Conservation (phyloP, 1,140 invertebrate genomes). For the Plutomurus gul region DNA sequence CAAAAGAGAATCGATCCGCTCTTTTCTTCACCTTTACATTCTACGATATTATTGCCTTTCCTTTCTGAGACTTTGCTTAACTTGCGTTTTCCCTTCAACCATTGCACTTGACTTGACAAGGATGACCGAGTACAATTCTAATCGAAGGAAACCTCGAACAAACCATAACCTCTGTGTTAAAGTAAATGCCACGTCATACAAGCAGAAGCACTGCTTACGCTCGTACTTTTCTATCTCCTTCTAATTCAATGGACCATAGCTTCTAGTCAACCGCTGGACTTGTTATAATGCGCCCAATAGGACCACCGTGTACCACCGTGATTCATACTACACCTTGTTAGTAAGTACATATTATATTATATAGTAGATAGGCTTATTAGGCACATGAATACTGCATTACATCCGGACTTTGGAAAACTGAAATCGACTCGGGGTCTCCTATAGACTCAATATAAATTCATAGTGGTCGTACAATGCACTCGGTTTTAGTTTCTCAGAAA, state of each 20-base stretch:
- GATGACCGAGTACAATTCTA: constrained; percentile 15
- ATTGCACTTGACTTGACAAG: constrained; percentile 28
- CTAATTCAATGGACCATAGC: neutral
- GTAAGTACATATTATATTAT: no score
- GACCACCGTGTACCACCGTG: no score
- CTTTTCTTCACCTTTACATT: constrained; percentile 21
- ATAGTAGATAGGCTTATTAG: no score
- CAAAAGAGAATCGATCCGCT: constrained; percentile 1
- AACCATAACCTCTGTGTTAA: constrained; percentile 14
- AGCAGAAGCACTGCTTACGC: neutral
- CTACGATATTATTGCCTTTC: neutral
- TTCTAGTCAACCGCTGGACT: neutral
- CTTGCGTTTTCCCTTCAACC: constrained; percentile 20
- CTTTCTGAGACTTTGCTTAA: constrained; percentile 10
- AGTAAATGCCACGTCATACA: constrained; percentile 6
- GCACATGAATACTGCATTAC: neutral
- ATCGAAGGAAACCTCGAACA: constrained; percentile 15
- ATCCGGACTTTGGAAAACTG: neutral
- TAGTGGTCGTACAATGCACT: neutral
- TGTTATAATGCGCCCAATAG: neutral
- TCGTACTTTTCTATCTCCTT: neutral
- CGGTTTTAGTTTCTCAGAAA: neutral
- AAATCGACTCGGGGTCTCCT: constrained; percentile 3
- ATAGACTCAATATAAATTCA: neutral
- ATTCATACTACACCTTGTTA: no score